Conservation (phyloP, 1,140 invertebrate genomes). For the Drosophila saltans region DNA sequence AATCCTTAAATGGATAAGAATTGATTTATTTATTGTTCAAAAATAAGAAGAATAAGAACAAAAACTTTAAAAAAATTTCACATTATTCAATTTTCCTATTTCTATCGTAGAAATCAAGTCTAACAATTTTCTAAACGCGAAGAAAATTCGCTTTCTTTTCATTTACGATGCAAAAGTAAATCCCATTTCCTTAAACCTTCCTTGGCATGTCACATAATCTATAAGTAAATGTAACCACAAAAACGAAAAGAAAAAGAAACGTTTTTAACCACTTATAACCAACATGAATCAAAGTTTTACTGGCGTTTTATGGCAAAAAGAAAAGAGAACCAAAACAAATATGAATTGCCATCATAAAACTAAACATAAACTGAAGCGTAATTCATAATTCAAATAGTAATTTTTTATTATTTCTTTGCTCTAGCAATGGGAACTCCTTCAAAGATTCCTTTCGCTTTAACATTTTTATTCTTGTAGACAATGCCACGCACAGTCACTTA, state of each 20-base stretch:
- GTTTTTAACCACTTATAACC: conserved; percentile 10
- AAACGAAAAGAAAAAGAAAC: not conserved
- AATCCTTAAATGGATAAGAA: no score
- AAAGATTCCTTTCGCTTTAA: no score
- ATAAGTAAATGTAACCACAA: not conserved
- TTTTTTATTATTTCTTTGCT: conserved; percentile 16
- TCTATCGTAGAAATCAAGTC: no score
- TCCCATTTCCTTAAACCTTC: no score
- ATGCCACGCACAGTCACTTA: conserved; percentile 46
- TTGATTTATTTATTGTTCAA: no score
- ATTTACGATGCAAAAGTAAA: no score
- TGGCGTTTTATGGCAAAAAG: conserved; percentile 25
- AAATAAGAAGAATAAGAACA: no score
- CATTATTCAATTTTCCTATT: no score
- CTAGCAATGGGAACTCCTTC: conserved; percentile 23
- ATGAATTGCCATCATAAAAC: conserved; percentile 62
- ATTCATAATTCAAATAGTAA: conserved; percentile 50
- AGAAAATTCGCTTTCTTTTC: no score
- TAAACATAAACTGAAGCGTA: conserved; percentile 48
- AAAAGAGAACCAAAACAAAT: conserved; percentile 38
- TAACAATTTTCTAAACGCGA: no score
- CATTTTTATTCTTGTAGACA: not conserved
- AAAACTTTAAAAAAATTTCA: no score
- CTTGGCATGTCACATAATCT: not conserved
- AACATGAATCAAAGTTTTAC: conserved; percentile 27